These are phyloP conservation scores for Microchrysa polita DNA, from an alignment of 2,888 invertebrate genomes.

Conservation along the genomic window DNA sequence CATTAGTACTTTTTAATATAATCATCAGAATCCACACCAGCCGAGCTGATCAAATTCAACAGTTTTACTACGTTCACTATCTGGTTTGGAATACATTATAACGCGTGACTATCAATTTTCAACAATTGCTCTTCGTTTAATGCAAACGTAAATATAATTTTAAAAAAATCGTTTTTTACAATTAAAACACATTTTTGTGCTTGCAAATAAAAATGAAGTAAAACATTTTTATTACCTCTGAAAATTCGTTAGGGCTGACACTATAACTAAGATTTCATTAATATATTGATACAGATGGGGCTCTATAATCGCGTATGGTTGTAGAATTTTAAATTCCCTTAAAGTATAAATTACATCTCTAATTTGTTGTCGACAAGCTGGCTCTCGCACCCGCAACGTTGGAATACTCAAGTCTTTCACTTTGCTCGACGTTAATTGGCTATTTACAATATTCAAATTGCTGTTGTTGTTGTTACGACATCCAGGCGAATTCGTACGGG, in stretches of 20 bases:
- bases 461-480: constrained; percentile 18
- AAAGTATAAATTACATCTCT: constrained; percentile 57
- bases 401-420: constrained; percentile 59
- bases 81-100: too few species aligned
- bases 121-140: too few species aligned
- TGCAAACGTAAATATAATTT: too few species aligned
- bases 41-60: too few species aligned
- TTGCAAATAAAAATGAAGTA: constrained; percentile 36
- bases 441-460: constrained; percentile 58
- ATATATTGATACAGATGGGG: constrained; percentile 59
- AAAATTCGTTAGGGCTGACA: constrained; percentile 60
- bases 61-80: too few species aligned
- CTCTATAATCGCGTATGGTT: constrained; percentile 59
- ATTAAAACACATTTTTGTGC: constrained; percentile 32
- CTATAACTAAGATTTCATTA: constrained; percentile 61
- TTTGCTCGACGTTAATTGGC: constrained; percentile 58
- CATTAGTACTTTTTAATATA: too few species aligned
- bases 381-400: constrained; percentile 58
- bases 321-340: constrained; percentile 60
- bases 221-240: constrained; percentile 58
- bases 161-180: background rate
- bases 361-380: constrained; percentile 60
- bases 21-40: too few species aligned
- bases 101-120: too few species aligned
- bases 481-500: background rate